Base-by-base conservation (phyloP, 2,113 vertebrate species). In the Macquaria australasica region DNA sequence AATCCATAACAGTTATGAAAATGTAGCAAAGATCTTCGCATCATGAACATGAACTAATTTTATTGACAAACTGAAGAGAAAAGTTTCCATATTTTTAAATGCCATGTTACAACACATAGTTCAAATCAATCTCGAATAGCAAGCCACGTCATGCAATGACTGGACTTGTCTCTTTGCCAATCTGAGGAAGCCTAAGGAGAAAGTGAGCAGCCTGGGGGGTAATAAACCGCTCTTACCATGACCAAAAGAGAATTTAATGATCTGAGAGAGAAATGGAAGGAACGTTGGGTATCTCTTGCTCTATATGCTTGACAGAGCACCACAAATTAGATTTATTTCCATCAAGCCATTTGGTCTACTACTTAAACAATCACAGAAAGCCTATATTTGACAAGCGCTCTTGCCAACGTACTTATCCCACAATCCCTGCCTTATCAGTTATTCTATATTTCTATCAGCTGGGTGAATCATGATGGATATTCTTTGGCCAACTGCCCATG, bases 231-330 rank as follows among this genome's bases (percentile, higher is more conserved):
- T 84, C 60, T 90, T 77, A 83, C 79, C 86, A 87, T 88, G 84
- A 89, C 86, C 89, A 83, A 91, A 90, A 83, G 73, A 82, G 82
- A 81, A 84, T 77, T 89, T 89, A 92, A 94, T 89, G 89, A 92
- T 87, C 80, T 69, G 55, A 76, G 75, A 76, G 43, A 77, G 50
- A 79, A 90, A 90, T 77, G 45, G 41, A 79, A 78, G 59, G 60
- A 69, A 78, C 41, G 77, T 63, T 88, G 75, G 86, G 84, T 85
- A 75, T 89, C 77, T 89, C 55, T 86, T 71, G 60, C 69, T 88
- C 81, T 83, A 31, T 87, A 77, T 80, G 86, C 86, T 67, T 82
- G 72, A 84, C 69, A 77, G 83, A 81, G 73, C 9, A 21, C 76
- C 39, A 72, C 77, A 79, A 86, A 89, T 89, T 56, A 87, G 78